A percentile compares a stretch with the other conserved stretches of the same genome.
These are phyloP conservation scores for Callyntrura guangdongensis DNA, from an alignment of 2,888 invertebrate species.

Conservation along the genomic window DNA sequence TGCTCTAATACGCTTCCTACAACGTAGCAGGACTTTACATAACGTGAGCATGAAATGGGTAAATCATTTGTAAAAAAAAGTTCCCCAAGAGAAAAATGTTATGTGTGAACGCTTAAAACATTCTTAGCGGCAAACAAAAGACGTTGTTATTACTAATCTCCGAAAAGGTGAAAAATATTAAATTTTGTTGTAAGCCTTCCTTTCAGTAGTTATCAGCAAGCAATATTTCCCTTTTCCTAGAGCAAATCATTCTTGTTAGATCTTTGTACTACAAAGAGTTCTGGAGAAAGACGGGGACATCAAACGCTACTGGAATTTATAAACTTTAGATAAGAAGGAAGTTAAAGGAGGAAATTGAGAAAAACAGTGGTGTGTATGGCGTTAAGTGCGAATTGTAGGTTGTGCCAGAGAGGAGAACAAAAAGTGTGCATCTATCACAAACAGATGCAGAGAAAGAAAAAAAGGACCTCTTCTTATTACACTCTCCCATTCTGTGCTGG, in stretches of 20 bases:
- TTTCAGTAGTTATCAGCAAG: constrained; percentile 7
- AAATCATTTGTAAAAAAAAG: constrained; percentile 45
- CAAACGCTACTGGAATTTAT: background rate
- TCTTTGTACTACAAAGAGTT: constrained; percentile 25
- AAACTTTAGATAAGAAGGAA: background rate
- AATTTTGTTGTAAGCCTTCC: background rate
- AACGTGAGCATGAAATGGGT: background rate
- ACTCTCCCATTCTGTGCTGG: background rate
- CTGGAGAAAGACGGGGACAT: no score
- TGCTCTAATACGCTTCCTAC: background rate
- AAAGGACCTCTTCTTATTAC: constrained; percentile 1
- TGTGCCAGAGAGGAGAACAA: constrained; percentile 48
- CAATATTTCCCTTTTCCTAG: background rate
- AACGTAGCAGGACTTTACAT: background rate
- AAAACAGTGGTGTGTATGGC: constrained; percentile 21
- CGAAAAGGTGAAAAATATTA: constrained; percentile 26
- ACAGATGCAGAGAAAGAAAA: constrained; percentile 34
- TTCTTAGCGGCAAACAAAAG: background rate
- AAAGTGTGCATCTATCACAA: constrained; percentile 51
- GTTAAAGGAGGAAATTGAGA: background rate
- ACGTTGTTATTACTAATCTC: constrained; percentile 18
- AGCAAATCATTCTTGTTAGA: constrained; percentile 1
- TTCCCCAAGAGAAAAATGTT: background rate
- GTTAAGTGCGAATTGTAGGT: constrained; percentile 24
- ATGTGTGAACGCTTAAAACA: background rate